A percentile compares a stretch with the other conserved stretches of the same genome.
Conservation (phyloP, 2,797 vertebrate species). For the Argentina silus region DNA sequence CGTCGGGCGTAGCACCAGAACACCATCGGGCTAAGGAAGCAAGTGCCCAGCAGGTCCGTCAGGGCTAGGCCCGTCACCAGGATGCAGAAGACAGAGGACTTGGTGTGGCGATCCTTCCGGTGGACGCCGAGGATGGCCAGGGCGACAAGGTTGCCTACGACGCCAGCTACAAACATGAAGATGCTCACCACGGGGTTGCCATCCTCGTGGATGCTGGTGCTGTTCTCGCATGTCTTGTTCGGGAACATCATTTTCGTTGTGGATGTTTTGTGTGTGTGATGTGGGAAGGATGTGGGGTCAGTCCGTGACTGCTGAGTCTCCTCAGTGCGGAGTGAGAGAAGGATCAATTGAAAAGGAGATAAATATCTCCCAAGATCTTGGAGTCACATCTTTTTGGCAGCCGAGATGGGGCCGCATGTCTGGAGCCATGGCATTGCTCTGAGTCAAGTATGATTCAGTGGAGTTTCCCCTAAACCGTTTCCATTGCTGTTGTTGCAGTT, state of each 20-base stretch:
- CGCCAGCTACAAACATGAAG: conserved; percentile 85
- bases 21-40: conserved; percentile 86
- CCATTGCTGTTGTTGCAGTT: not conserved
- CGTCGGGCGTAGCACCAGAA: conserved; percentile 84
- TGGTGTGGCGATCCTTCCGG: conserved; percentile 76
- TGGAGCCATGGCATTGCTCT: conserved; percentile 30
- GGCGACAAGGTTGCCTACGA: conserved; percentile 86
- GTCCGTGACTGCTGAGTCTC: not conserved
- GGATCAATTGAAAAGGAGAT: not conserved
- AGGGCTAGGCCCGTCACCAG: conserved; percentile 88
- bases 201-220: conserved; percentile 44
- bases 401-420: not conserved
- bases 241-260: conserved; percentile 34
- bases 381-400: not conserved
- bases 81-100: conserved; percentile 85
- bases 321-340: conserved; percentile 2
- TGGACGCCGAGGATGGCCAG: conserved; percentile 85
- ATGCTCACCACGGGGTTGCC: conserved; percentile 76
- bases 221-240: conserved; percentile 60
- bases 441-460: conserved; percentile 6
- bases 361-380: not conserved
- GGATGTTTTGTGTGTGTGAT: not conserved
- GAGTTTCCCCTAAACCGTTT: not conserved
- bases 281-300: not conserved
- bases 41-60: conserved; percentile 90